Conservation (phyloP, 2,888 invertebrate genomes). For the Drosophila ezoana region DNA sequence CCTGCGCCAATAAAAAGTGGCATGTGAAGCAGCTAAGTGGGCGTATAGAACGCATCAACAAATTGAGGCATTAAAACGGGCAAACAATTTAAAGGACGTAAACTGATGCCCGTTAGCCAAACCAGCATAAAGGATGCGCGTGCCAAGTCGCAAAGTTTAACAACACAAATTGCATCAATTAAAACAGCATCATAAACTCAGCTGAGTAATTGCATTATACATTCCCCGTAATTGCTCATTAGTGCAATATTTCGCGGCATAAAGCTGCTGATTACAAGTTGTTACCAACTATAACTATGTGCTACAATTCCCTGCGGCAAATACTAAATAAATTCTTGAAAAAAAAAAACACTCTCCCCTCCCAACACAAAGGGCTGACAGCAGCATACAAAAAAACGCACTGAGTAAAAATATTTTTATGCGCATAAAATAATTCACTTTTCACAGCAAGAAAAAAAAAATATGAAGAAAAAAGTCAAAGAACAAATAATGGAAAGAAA, state of each 20-base stretch:
- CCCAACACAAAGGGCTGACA: too few species aligned
- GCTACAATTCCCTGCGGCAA: not conserved
- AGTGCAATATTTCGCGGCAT: not conserved
- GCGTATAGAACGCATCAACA: constrained; percentile 15
- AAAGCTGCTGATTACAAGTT: not conserved
- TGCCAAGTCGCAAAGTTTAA: not conserved
- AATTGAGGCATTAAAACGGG: constrained; percentile 34
- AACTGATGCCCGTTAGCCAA: constrained; percentile 9
- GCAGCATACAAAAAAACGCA: not conserved
- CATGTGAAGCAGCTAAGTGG: not conserved
- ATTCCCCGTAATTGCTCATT: constrained; percentile 50
- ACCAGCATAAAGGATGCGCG: constrained; percentile 2
- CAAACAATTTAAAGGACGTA: constrained; percentile 20
- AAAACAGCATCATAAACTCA: constrained; percentile 19
- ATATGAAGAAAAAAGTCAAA: not conserved
- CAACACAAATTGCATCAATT: constrained; percentile 7
- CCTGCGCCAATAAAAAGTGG: constrained; percentile 12
- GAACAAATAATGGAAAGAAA: not conserved
- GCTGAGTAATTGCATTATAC: constrained; percentile 54
- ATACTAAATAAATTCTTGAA: not conserved
- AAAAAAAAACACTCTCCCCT: not conserved
- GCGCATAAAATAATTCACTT: constrained; percentile 41
- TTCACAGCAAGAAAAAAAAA: constrained; percentile 1
- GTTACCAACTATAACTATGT: not conserved
- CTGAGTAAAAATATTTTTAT: constrained; percentile 22